Evolutionary conservation across 2,888 invertebrate genomes (phyloP).

Genomic region (Philereme vetulata): DNA sequence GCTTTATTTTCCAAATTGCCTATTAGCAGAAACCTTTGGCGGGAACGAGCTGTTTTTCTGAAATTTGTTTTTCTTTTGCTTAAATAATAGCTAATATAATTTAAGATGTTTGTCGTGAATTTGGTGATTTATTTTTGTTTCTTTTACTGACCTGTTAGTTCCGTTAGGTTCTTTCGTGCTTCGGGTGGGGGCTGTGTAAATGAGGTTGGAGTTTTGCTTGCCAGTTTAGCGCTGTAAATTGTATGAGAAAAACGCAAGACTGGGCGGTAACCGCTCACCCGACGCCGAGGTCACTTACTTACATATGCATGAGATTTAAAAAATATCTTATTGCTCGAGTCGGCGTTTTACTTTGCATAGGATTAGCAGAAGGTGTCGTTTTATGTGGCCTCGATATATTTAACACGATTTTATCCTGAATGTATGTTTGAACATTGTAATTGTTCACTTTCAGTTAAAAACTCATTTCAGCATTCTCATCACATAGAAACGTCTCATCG

Average conservation of each 20-base stretch:
- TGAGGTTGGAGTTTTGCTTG: constrained; percentile 72
- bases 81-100: constrained; percentile 59
- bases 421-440: neutral
- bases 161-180: constrained; percentile 67
- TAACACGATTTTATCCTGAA: neutral
- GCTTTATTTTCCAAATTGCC: constrained; percentile 61
- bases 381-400: constrained; percentile 10
- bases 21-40: constrained; percentile 55
- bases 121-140: constrained; percentile 75
- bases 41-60: constrained; percentile 50
- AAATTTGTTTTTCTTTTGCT: constrained; percentile 63
- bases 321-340: constrained; percentile 36
- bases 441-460: neutral
- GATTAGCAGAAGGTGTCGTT: constrained; percentile 15
- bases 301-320: constrained; percentile 64
- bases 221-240: constrained; percentile 73
- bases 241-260: constrained; percentile 59
- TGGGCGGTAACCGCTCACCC: constrained; percentile 35
- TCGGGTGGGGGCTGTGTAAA: constrained; percentile 74
- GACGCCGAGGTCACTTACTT: constrained; percentile 51
- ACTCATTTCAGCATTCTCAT: constrained; percentile 33
- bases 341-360: constrained; percentile 41
- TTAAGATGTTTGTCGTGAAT: constrained; percentile 71
- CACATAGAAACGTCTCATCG: constrained; percentile 47
- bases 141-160: constrained; percentile 58